Conservation (phyloP, 2,888 invertebrate genomes). For the Gasteruption jaculator region DNA sequence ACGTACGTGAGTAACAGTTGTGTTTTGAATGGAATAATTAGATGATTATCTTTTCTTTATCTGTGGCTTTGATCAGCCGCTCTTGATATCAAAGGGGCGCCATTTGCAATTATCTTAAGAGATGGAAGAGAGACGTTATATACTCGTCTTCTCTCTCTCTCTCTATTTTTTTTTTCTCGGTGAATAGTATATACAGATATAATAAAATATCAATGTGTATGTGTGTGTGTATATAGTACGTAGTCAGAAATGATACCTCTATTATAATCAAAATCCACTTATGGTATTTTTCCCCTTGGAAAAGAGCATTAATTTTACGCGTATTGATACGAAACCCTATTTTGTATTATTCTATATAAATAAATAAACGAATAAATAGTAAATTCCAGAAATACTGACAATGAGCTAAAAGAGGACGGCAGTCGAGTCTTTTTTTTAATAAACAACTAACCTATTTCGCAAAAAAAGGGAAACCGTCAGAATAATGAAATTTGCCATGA, state of each 20-base stretch:
- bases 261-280: constrained; percentile 51
- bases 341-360: no score
- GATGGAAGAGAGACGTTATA: constrained; percentile 32
- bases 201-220: not conserved
- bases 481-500: no score
- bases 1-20: constrained; percentile 3
- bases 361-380: no score
- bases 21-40: constrained; percentile 46
- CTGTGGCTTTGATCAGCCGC: constrained; percentile 42
- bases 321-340: no score
- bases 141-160: no score
- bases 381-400: no score
- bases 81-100: constrained; percentile 37
- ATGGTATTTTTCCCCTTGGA: no score
- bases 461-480: no score
- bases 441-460: no score
- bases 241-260: constrained; percentile 46
- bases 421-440: no score
- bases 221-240: constrained; percentile 17
- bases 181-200: not conserved
- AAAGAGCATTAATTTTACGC: no score
- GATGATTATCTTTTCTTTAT: constrained; percentile 46
- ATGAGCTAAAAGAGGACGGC: no score
- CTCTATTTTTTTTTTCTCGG: constrained; percentile 9
- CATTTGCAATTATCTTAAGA: constrained; percentile 47